These are phyloP conservation scores for Temnothorax curvispinosus DNA, from an alignment of 1,140 invertebrate species.

Conservation along the genomic window DNA sequence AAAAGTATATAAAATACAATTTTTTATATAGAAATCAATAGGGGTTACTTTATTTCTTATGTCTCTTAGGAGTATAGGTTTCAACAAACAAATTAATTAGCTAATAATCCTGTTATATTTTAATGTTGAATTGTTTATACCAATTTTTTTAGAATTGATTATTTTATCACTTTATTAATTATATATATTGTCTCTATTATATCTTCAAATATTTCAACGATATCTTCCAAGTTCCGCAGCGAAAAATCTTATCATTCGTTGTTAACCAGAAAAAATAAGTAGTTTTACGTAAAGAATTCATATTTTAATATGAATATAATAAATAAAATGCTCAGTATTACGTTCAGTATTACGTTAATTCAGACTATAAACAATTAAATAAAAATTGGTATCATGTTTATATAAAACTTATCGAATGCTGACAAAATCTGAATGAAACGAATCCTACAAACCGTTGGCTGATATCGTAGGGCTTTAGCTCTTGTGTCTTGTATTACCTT, in stretches of 20 bases:
- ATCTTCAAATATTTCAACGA: not conserved
- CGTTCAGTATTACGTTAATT: not conserved
- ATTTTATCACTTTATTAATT: not conserved
- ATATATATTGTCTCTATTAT: not conserved
- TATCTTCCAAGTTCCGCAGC: not conserved
- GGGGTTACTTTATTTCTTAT: not conserved
- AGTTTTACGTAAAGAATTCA: not conserved
- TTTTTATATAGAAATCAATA: not conserved
- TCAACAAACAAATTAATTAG: not conserved
- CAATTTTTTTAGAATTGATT: not conserved
- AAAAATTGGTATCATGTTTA: not conserved
- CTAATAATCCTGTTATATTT: not conserved
- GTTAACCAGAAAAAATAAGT: not conserved
- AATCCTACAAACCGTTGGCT: not conserved
- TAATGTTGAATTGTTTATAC: not conserved
- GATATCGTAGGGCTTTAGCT: not conserved
- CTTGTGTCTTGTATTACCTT: not conserved
- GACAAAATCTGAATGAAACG: not conserved
- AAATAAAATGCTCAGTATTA: slow-evolving; percentile 8
- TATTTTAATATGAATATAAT: not conserved
- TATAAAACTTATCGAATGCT: not conserved
- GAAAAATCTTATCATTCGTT: not conserved
- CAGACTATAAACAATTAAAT: not conserved
- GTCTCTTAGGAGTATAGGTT: too few relatives aligned
- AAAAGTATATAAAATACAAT: not conserved